Evolutionary conservation across 2,113 vertebrate species (phyloP).

Genomic region (Otis tarda): DNA sequence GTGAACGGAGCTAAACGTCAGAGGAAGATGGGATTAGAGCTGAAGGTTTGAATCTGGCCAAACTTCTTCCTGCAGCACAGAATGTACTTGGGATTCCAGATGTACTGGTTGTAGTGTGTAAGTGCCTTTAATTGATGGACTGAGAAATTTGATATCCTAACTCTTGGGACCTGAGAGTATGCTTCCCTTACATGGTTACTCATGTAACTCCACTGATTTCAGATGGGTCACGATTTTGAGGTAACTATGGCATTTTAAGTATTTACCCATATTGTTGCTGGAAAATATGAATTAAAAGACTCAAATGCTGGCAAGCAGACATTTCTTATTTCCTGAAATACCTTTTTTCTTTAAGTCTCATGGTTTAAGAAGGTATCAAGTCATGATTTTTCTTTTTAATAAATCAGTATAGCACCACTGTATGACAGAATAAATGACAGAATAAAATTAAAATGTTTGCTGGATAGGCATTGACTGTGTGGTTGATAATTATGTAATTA

Average conservation of each 20-base stretch:
- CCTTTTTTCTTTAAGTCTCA: neutral
- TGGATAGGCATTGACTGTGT: neutral
- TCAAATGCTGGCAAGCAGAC: neutral
- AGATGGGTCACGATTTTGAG: neutral
- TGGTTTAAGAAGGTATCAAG: neutral
- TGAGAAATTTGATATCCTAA: neutral
- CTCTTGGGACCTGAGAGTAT: neutral
- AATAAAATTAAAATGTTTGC: constrained; percentile 11
- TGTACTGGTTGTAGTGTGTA: neutral
- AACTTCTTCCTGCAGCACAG: neutral
- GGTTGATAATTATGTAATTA: neutral
- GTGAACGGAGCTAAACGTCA: neutral
- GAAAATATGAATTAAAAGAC: neutral
- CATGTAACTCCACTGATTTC: neutral
- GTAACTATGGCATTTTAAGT: neutral
- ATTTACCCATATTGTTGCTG: neutral
- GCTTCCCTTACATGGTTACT: neutral
- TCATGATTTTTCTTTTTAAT: neutral
- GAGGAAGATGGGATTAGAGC: neutral
- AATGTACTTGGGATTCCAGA: neutral
- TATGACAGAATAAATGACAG: neutral
- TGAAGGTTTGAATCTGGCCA: neutral
- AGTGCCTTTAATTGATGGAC: neutral
- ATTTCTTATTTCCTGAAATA: neutral
- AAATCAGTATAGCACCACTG: neutral